Percentiles rank a stretch among this genome's conserved stretches.
These are phyloP conservation scores for Pammene fasciana DNA, from an alignment of 2,888 invertebrate species.

Conservation along the genomic window DNA sequence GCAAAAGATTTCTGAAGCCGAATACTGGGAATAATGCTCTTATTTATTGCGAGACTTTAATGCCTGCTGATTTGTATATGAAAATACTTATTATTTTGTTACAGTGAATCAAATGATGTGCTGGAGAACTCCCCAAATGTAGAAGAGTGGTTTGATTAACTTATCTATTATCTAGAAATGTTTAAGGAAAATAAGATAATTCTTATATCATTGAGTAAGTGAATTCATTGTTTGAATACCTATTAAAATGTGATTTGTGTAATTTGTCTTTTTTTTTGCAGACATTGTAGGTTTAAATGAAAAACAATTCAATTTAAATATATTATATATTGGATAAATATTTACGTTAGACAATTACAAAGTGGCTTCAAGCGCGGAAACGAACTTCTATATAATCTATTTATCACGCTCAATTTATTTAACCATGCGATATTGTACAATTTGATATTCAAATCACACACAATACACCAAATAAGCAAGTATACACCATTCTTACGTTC, in stretches of 20 bases:
- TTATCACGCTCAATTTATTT: conserved; percentile 62
- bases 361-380: conserved; percentile 75
- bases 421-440: conserved; percentile 68
- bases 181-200: conserved; percentile 8
- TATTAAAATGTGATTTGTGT: conserved; percentile 16
- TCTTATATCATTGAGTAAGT: conserved; percentile 15
- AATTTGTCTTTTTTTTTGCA: conserved; percentile 15
- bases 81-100: conserved; percentile 54
- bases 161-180: conserved; percentile 22
- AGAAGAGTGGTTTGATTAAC: conserved; percentile 89
- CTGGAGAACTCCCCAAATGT: conserved; percentile 93
- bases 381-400: conserved; percentile 68
- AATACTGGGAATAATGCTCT: too few relatives aligned
- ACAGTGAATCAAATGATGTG: conserved; percentile 92
- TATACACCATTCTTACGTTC: conserved; percentile 62
- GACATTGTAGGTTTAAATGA: conserved; percentile 16
- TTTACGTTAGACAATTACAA: conserved; percentile 80
- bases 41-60: too few relatives aligned
- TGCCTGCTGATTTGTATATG: too few relatives aligned
- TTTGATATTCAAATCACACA: conserved; percentile 60
- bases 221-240: conserved; percentile 3
- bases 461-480: conserved; percentile 62
- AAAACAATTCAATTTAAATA: conserved; percentile 55
- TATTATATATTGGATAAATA: conserved; percentile 78
- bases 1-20: too few relatives aligned